These are phyloP conservation scores for Caranx melampygus DNA, from an alignment of 2,113 vertebrate species.

Conservation along the genomic window DNA sequence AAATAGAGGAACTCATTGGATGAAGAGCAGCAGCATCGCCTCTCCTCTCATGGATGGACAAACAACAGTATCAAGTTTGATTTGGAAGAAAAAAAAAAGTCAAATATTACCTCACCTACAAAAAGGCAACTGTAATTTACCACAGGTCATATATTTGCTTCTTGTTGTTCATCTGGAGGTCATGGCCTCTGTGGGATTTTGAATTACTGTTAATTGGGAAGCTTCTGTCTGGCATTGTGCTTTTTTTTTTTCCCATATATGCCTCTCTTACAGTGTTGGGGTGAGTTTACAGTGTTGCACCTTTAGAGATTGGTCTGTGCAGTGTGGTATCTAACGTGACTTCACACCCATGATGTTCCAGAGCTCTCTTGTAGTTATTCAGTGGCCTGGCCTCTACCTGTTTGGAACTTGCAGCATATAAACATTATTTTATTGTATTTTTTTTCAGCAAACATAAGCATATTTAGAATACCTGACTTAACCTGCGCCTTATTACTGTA, in stretches of 20 bases:
- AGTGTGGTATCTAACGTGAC: constrained; percentile 1
- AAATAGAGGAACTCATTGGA: constrained; percentile 30
- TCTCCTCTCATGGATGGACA: constrained; percentile 13
- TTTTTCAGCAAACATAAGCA: constrained; percentile 3
- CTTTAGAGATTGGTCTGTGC: constrained; percentile 1
- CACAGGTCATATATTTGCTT: background rate
- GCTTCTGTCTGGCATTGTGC: constrained; percentile 34
- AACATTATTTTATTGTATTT: constrained; percentile 14
- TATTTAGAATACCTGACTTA: constrained; percentile 37
- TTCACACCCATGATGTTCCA: constrained; percentile 7
- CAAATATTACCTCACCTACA: constrained; percentile 15
- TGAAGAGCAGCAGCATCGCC: constrained; percentile 20
- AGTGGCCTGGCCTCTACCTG: constrained; percentile 16
- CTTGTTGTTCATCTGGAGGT: constrained; percentile 41
- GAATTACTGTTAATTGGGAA: constrained; percentile 25
- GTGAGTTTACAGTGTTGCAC: constrained; percentile 53
- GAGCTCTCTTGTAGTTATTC: constrained; percentile 10
- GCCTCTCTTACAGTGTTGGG: constrained; percentile 33
- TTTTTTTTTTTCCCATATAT: constrained; percentile 8
- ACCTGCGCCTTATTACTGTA: constrained; percentile 55
- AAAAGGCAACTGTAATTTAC: constrained; percentile 2
- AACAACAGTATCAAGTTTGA: constrained; percentile 17
- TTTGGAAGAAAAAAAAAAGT: constrained; percentile 7
- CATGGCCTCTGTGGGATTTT: constrained; percentile 15
- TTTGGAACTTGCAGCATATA: constrained; percentile 27